A percentile compares a stretch with the other conserved stretches of the same genome.
Evolutionary conservation across 2,888 invertebrate species (phyloP).

Genomic region (Therioaphis trifolii): DNA sequence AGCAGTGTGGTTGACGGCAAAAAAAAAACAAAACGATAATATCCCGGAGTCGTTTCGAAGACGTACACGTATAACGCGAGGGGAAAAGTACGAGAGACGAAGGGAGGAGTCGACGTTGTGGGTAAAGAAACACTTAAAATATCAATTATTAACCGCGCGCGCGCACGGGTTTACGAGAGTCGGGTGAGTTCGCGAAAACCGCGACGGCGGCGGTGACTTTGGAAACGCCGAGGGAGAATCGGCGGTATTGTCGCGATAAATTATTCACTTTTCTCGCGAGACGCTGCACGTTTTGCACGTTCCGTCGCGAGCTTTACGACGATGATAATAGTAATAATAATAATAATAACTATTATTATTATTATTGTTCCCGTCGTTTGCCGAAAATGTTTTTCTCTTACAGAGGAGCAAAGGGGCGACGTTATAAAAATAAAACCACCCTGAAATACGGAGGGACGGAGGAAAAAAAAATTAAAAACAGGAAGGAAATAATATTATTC

Average conservation of each 20-base stretch:
- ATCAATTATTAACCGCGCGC: conserved; percentile 52
- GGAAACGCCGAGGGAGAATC: not conserved
- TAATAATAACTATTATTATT: conserved; percentile 15
- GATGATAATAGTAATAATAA: too few species aligned
- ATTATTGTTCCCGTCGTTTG: conserved; percentile 33
- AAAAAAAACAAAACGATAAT: conserved; percentile 32
- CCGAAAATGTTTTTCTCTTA: conserved; percentile 22
- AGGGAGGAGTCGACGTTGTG: conserved; percentile 16
- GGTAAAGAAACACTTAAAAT: conserved; percentile 59
- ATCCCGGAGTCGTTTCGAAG: conserved; percentile 38
- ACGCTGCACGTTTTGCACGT: not conserved
- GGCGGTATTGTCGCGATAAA: conserved; percentile 21
- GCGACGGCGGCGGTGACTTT: conserved; percentile 7
- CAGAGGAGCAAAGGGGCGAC: not conserved
- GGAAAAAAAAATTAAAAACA: not conserved
- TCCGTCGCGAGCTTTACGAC: not conserved
- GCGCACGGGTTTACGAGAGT: not conserved
- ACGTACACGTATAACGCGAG: not conserved
- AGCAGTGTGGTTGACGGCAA: too few species aligned
- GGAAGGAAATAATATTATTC: not conserved
- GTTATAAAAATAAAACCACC: conserved; percentile 17
- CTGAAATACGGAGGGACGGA: not conserved
- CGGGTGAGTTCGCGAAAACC: too few species aligned
- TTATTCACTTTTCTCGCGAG: conserved; percentile 44
- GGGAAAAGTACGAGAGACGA: not conserved